phyloP scores from a whole-genome alignment of 2,888 invertebrate genomes.

The Galeruca laticollis region DNA sequence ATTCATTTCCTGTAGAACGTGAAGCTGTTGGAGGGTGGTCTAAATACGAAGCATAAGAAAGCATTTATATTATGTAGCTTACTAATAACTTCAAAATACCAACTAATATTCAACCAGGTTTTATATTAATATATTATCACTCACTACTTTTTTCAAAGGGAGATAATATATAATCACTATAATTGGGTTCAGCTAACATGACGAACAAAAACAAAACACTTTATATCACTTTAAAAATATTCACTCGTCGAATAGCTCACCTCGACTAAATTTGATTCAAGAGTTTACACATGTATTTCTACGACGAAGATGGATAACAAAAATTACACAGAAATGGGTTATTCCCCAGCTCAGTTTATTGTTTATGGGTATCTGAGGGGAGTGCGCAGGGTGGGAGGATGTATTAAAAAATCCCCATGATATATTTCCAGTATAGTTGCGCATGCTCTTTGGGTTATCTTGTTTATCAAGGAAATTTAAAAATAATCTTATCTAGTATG shows the following conservation, averaged over 20 bases:
- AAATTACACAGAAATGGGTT: constrained; percentile 41
- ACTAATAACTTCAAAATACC: not conserved
- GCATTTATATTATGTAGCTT: not conserved
- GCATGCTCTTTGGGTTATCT: constrained; percentile 30
- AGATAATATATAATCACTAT: constrained; percentile 20
- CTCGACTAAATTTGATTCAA: constrained; percentile 6
- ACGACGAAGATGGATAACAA: constrained; percentile 13
- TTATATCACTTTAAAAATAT: not conserved
- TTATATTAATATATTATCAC: constrained; percentile 9
- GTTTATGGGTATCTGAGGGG: constrained; percentile 32
- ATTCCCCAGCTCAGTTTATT: constrained; percentile 47
- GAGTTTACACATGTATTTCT: constrained; percentile 2
- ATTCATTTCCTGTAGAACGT: no score
- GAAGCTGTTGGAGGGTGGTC: no score
- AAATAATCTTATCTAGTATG: constrained; percentile 20
- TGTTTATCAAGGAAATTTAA: constrained; percentile 13
- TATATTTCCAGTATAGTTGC: constrained; percentile 43
- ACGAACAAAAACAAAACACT: constrained; percentile 11
- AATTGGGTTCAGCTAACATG: constrained; percentile 25
- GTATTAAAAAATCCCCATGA: constrained; percentile 47
- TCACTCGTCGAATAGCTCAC: constrained; percentile 18
- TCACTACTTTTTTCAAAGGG: constrained; percentile 38
- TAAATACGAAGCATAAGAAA: no score
- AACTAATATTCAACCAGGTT: not conserved
- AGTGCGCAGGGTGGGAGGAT: constrained; percentile 40